Percentiles rank a stretch among this genome's conserved stretches.
Conservation (phyloP, 2,888 invertebrate genomes). For the Tenthredo amoena region DNA sequence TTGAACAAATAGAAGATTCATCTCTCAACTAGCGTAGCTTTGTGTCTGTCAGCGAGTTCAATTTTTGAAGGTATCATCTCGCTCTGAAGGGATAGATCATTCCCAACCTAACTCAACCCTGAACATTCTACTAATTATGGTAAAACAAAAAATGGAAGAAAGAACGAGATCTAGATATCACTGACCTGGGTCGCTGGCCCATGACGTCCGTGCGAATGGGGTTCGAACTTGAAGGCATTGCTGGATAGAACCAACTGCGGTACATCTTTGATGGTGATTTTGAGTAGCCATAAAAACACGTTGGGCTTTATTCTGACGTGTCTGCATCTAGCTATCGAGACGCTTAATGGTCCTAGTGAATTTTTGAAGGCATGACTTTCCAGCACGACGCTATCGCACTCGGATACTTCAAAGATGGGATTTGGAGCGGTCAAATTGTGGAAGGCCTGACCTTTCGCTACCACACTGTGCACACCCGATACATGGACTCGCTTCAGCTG, state of each 20-base stretch:
- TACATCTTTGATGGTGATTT: slow-evolving; percentile 82
- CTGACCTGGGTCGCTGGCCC: slow-evolving; percentile 80
- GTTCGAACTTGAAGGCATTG: slow-evolving; percentile 84
- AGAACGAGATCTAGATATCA: background rate
- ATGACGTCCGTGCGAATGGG: slow-evolving; percentile 81
- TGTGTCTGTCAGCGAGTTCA: slow-evolving; percentile 17
- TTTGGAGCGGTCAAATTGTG: slow-evolving; percentile 82
- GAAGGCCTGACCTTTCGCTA: slow-evolving; percentile 82
- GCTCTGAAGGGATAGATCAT: background rate
- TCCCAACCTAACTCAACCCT: slow-evolving; percentile 26
- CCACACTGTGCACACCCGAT: slow-evolving; percentile 79
- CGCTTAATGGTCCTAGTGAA: slow-evolving; percentile 83
- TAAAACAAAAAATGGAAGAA: background rate
- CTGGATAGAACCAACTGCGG: slow-evolving; percentile 80
- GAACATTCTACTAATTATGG: slow-evolving; percentile 9
- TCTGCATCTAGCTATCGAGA: slow-evolving; percentile 81
- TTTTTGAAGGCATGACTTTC: slow-evolving; percentile 84
- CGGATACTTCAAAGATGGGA: slow-evolving; percentile 82
- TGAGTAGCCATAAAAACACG: slow-evolving; percentile 84
- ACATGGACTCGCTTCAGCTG: slow-evolving; percentile 81
- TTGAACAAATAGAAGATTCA: slow-evolving; percentile 38
- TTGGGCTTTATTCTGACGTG: slow-evolving; percentile 82
- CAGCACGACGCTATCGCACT: slow-evolving; percentile 82
- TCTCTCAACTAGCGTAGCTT: background rate
- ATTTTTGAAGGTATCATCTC: background rate